phyloP scores from a whole-genome alignment of 2,797 vertebrate genomes.

The Protosalanx chinensis region DNA sequence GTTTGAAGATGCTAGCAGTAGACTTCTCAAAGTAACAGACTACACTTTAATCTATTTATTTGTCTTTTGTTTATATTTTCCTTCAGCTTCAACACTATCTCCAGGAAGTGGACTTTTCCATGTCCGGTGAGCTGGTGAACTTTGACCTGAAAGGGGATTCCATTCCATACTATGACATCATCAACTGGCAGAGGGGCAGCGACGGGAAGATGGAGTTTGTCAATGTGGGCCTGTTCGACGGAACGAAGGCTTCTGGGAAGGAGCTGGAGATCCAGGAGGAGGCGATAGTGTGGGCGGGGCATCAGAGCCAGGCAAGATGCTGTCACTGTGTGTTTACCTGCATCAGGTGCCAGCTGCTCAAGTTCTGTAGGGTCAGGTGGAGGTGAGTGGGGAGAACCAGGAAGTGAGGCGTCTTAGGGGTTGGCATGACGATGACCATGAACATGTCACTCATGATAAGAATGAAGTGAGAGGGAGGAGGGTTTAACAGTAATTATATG shows the following conservation, averaged over 20 bases:
- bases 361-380: conserved; percentile 73
- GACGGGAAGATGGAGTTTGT: conserved; percentile 68
- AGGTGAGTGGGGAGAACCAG: conserved; percentile 62
- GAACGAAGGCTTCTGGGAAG: conserved; percentile 59
- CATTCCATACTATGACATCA: conserved; percentile 73
- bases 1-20: background rate
- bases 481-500: too few relatives aligned
- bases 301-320: conserved; percentile 77
- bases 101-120: conserved; percentile 66
- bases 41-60: background rate
- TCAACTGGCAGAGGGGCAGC: conserved; percentile 74
- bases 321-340: conserved; percentile 72
- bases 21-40: too few relatives aligned
- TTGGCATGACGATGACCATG: conserved; percentile 1
- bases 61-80: conserved; percentile 7
- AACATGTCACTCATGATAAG: background rate
- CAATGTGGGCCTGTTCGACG: conserved; percentile 74
- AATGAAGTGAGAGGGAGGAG: background rate
- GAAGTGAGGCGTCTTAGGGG: conserved; percentile 12
- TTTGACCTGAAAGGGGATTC: conserved; percentile 76
- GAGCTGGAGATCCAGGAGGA: conserved; percentile 71
- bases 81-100: conserved; percentile 72
- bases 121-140: conserved; percentile 67
- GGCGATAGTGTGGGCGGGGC: conserved; percentile 69
- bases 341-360: conserved; percentile 74